A percentile compares a stretch with the other conserved stretches of the same genome.
phyloP scores from a whole-genome alignment of 2,888 invertebrate species.

The Hirtodrosophila histrioides region DNA sequence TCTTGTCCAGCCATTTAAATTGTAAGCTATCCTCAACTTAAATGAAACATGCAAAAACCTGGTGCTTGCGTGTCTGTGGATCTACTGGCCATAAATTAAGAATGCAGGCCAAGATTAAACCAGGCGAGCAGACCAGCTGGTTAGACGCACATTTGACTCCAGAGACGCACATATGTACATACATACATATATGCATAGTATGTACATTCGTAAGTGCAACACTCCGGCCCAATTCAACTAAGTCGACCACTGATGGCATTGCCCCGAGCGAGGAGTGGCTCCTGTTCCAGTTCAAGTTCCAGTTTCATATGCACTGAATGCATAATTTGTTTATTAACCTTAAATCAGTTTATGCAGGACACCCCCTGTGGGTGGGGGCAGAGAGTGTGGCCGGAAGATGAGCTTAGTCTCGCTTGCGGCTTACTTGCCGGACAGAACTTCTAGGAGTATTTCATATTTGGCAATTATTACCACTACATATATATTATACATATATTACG shows the following conservation, averaged over 20 bases:
- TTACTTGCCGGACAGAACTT: constrained; percentile 18
- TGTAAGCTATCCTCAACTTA: constrained; percentile 52
- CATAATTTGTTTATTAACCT: constrained; percentile 78
- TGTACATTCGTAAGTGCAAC: not conserved
- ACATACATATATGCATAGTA: not conserved
- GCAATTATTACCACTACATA: constrained; percentile 54
- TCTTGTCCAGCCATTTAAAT: constrained; percentile 43
- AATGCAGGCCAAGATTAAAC: constrained; percentile 43
- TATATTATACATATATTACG: constrained; percentile 41
- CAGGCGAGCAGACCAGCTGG: constrained; percentile 20
- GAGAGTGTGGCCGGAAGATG: not conserved
- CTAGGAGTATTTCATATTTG: constrained; percentile 46
- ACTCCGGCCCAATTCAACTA: constrained; percentile 4
- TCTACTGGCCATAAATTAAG: constrained; percentile 52
- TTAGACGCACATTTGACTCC: constrained; percentile 14
- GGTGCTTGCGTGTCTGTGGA: constrained; percentile 18
- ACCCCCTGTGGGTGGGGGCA: not conserved
- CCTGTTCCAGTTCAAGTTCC: constrained; percentile 32
- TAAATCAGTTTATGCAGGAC: constrained; percentile 68
- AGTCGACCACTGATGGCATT: constrained; percentile 18
- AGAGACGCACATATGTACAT: constrained; percentile 6
- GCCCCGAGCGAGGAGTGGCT: constrained; percentile 17
- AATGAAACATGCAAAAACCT: constrained; percentile 43
- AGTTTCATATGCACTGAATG: constrained; percentile 49
- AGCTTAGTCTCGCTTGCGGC: constrained; percentile 6